These are phyloP conservation scores for Notoglanidium macrostoma DNA, from an alignment of 2,797 vertebrate species.

Conservation along the genomic window DNA sequence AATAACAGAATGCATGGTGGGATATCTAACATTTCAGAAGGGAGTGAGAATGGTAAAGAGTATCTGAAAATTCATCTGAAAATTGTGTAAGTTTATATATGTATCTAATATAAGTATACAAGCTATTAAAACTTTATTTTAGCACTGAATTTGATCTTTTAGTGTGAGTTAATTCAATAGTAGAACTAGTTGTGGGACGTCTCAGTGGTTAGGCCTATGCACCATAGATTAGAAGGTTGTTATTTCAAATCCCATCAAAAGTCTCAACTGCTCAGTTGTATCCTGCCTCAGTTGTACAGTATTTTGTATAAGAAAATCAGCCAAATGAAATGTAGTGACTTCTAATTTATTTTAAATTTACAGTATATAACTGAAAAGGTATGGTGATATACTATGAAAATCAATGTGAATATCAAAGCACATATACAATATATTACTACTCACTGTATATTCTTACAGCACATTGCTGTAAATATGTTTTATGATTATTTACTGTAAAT, in stretches of 20 bases:
- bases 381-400: background rate
- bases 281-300: background rate
- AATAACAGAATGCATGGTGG: background rate
- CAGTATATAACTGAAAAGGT: background rate
- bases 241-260: background rate
- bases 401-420: no score
- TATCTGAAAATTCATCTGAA: background rate
- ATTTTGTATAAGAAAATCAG: background rate
- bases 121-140: background rate
- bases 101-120: background rate
- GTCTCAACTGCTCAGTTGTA: background rate
- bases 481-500: background rate
- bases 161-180: background rate
- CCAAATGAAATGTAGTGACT: background rate
- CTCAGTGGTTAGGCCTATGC: background rate
- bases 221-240: background rate
- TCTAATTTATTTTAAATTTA: background rate
- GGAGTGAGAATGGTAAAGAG: background rate
- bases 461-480: background rate
- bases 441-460: background rate
- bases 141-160: background rate
- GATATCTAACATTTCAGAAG: background rate
- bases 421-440: background rate
- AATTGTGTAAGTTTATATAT: background rate
- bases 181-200: background rate